These are phyloP conservation scores for Desmophyllum pertusum DNA, from an alignment of 92 coral and sea anemone genomes.

Conservation along the genomic window DNA sequence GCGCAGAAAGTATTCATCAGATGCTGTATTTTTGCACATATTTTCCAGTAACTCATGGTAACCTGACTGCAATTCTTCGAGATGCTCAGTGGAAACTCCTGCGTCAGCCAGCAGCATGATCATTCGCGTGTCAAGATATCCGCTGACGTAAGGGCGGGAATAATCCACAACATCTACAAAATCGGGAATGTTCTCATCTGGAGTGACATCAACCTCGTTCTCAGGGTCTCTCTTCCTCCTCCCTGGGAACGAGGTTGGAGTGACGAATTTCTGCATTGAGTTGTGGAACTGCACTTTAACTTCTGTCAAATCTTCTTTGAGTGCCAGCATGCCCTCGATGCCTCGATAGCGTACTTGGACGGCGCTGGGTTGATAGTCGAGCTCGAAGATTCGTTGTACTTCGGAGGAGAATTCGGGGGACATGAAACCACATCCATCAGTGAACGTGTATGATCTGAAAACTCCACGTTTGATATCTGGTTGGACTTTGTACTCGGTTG, in stretches of 20 bases:
- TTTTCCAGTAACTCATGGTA: constrained; percentile 51
- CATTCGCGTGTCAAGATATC: constrained; percentile 59
- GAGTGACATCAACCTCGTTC: too few species aligned
- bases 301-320: constrained; percentile 18
- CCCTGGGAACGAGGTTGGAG: too few species aligned
- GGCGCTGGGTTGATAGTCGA: constrained; percentile 50
- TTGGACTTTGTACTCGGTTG: neutral
- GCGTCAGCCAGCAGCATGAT: constrained; percentile 63
- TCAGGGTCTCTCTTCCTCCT: too few species aligned
- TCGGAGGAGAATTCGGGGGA: constrained; percentile 50
- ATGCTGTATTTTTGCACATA: constrained; percentile 60
- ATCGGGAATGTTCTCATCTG: neutral
- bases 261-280: constrained; percentile 10
- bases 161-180: constrained; percentile 53
- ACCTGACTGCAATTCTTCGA: constrained; percentile 37
- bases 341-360: constrained; percentile 73
- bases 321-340: constrained; percentile 54
- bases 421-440: constrained; percentile 71
- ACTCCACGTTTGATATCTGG: constrained; percentile 4
- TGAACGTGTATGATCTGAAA: constrained; percentile 28
- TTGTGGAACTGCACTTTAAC: constrained; percentile 14
- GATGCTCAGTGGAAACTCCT: constrained; percentile 47
- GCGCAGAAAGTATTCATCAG: constrained; percentile 53
- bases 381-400: constrained; percentile 32
- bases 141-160: constrained; percentile 68